These are phyloP conservation scores for Oenanthe oenanthe DNA, from an alignment of 2,113 vertebrate genomes.

Conservation along the genomic window DNA sequence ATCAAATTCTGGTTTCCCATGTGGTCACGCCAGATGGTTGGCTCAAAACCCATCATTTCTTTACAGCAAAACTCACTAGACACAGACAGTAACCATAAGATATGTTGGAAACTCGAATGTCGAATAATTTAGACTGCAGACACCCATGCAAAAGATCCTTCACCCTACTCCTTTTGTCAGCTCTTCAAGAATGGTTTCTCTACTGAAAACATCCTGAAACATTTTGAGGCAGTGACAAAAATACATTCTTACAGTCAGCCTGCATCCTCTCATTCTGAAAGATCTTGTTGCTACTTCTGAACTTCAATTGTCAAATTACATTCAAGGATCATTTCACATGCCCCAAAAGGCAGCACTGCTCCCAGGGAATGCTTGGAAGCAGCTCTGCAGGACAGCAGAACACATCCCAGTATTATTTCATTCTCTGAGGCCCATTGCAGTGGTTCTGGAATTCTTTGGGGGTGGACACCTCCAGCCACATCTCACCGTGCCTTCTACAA, in stretches of 20 bases:
- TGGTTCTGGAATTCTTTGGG: background rate
- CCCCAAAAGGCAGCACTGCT: background rate
- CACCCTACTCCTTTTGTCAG: constrained; percentile 29
- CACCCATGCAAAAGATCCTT: constrained; percentile 39
- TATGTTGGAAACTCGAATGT: constrained; percentile 13
- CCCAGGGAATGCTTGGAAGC: background rate
- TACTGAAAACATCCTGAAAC: constrained; percentile 1
- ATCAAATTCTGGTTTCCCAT: constrained; percentile 69
- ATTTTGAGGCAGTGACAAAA: background rate
- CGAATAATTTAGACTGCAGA: constrained; percentile 38
- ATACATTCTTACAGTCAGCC: background rate
- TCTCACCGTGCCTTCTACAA: background rate
- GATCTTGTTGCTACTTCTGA: background rate
- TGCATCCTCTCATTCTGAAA: background rate
- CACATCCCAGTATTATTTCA: background rate
- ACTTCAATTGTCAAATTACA: background rate
- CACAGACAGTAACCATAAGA: constrained; percentile 69
- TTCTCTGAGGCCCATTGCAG: background rate
- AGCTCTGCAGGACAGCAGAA: background rate
- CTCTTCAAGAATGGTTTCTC: constrained; percentile 14
- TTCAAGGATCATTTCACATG: background rate
- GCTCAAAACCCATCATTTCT: constrained; percentile 47
- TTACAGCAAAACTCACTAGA: constrained; percentile 59
- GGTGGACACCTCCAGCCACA: background rate
- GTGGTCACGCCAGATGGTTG: constrained; percentile 65